These are phyloP conservation scores for Dolichopus griseipennis DNA, from an alignment of 2,888 invertebrate genomes.

Conservation along the genomic window DNA sequence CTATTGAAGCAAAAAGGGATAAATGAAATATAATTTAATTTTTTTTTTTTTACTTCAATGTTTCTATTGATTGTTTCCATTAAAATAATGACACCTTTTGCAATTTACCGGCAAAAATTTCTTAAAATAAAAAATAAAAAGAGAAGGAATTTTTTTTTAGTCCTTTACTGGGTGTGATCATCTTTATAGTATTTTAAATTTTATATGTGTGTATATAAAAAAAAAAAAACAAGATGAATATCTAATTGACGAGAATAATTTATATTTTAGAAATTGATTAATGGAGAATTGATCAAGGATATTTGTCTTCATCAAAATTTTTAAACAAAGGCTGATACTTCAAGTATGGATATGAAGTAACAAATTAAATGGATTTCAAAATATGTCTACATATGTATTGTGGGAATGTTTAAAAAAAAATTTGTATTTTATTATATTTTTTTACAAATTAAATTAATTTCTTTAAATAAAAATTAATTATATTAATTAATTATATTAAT, in stretches of 20 bases:
- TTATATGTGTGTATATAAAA: not conserved
- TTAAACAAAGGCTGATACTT: too few relatives aligned
- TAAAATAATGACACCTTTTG: conserved; percentile 6
- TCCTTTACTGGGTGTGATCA: not conserved
- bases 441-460: too few relatives aligned
- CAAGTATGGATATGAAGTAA: too few relatives aligned
- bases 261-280: not conserved
- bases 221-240: not conserved
- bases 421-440: too few relatives aligned
- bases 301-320: not conserved
- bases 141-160: not conserved
- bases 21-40: too few relatives aligned
- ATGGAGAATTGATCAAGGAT: not conserved
- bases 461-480: too few relatives aligned
- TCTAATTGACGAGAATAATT: not conserved
- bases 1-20: too few relatives aligned
- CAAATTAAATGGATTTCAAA: too few relatives aligned
- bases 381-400: too few relatives aligned
- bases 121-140: not conserved
- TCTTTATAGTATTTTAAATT: not conserved
- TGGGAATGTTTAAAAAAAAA: too few relatives aligned
- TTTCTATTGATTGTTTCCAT: not conserved
- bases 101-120: conserved; percentile 1
- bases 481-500: too few relatives aligned
- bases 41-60: too few relatives aligned